These are phyloP conservation scores for Pristionchus entomophagus DNA, from an alignment of 2,888 invertebrate genomes.

Conservation along the genomic window DNA sequence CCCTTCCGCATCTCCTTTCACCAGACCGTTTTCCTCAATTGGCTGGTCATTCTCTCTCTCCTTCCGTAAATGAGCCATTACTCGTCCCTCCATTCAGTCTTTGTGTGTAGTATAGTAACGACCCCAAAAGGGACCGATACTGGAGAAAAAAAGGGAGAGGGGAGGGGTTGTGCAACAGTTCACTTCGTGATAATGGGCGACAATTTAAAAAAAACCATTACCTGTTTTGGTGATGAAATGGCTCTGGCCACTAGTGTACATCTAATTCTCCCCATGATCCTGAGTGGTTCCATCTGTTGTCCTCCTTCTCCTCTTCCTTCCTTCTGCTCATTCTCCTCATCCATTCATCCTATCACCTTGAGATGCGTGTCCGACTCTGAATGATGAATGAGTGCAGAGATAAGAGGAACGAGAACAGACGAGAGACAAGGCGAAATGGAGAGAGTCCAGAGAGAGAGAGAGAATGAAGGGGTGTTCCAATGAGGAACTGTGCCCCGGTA, in stretches of 20 bases:
- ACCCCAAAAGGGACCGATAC: background rate
- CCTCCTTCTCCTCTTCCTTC: background rate
- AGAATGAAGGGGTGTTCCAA: background rate
- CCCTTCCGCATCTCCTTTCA: background rate
- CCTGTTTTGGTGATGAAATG: too few relatives aligned
- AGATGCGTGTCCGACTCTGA: constrained; percentile 9
- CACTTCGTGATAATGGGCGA: background rate
- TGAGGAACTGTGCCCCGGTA: background rate
- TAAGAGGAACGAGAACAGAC: background rate
- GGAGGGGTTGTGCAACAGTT: background rate
- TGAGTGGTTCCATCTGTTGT: background rate
- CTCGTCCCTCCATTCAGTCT: constrained; percentile 26
- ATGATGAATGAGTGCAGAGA: constrained; percentile 29
- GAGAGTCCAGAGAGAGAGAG: background rate
- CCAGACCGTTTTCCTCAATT: background rate
- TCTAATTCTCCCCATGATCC: too few relatives aligned
- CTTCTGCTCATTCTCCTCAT: background rate
- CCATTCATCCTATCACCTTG: background rate
- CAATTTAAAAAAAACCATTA: too few relatives aligned
- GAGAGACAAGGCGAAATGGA: background rate
- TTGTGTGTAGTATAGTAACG: constrained; percentile 5
- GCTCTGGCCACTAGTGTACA: too few relatives aligned
- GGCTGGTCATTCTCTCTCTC: background rate
- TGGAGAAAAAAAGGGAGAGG: background rate
- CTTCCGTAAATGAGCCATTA: constrained; percentile 16